Base-by-base conservation (phyloP, 2,888 invertebrate genomes). In the Gerris lacustris region DNA sequence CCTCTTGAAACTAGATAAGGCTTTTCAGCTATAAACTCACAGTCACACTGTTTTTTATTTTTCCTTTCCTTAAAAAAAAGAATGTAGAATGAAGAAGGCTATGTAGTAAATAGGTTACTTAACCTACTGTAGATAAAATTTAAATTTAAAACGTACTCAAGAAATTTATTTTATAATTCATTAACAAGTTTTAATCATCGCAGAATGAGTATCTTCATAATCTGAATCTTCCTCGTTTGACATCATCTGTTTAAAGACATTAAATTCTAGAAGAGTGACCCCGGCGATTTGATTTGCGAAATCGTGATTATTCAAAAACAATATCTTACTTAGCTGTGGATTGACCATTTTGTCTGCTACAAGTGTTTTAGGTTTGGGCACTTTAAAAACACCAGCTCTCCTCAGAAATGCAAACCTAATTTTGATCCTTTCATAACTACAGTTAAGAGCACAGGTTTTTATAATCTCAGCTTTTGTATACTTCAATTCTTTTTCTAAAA, bases 381-480 rank as follows among this genome's bases (percentile, higher is more conserved):
- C 31, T 64, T 18, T 64, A 18, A 64, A 64, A 31, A 18, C 17
- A 64, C 64, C 64, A 64, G 18, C 9, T 17, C 64, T n/a, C 9
- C 9, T 64, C 18, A 64, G 11, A 18, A 64, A 64, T 31, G 9
- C 64, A 64, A 18, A 31, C 17, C 64, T 64, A 9, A 9, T 64
- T 64, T 64, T 64, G 4, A 64, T 18, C 9, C 17, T 1, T n/a
- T 17, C 9, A 9, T 18, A 64, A 18, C 15, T n/a, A 31, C 17
- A 17, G 17, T 64, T 64, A 11, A 64, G 18, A 2, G 18, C 64
- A 18, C 64, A 9, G 9, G n/a, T 31, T 18, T 64, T 64, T n/a
- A 31, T 31, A 64, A 64, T 64, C 9, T 9, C 31, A n/a, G 64
- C 15, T 64, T 64, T 64, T n/a, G 18, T 64, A 31, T 64, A 64